Conservation (phyloP, 2,888 invertebrate genomes). For the Nomada fucata region DNA sequence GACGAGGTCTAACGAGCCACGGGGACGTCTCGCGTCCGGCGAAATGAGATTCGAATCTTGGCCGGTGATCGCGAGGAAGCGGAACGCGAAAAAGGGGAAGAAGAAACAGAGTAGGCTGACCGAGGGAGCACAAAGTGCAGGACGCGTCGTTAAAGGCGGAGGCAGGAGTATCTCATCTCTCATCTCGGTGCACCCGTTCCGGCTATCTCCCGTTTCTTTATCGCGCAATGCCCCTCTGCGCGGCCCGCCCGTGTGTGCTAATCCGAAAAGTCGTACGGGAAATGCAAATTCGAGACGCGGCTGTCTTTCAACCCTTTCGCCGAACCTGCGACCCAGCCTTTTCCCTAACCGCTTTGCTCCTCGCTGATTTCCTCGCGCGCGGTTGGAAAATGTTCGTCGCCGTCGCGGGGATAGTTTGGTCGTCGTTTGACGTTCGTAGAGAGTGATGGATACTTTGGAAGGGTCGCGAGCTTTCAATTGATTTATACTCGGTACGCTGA, state of each 20-base stretch:
- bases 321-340: background rate
- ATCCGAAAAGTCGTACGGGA: constrained; percentile 17
- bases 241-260: constrained; percentile 4
- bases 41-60: constrained; percentile 71
- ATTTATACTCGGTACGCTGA: too few relatives aligned
- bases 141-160: constrained; percentile 67
- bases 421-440: background rate
- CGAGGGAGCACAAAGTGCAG: constrained; percentile 64
- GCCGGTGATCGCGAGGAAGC: constrained; percentile 56
- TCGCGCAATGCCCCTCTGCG: constrained; percentile 34
- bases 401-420: background rate
- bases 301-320: constrained; percentile 23
- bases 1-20: constrained; percentile 60
- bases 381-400: background rate
- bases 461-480: too few relatives aligned
- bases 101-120: constrained; percentile 56
- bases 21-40: constrained; percentile 58
- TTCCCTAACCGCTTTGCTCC: background rate
- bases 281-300: constrained; percentile 32
- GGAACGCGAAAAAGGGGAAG: constrained; percentile 27
- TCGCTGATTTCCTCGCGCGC: background rate
- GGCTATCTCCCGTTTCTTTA: constrained; percentile 70
- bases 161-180: constrained; percentile 73
- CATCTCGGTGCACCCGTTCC: constrained; percentile 75
- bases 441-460: too few relatives aligned